These are phyloP conservation scores for Myotis daubentonii DNA, from an alignment of 2,797 vertebrate genomes.

Conservation along the genomic window DNA sequence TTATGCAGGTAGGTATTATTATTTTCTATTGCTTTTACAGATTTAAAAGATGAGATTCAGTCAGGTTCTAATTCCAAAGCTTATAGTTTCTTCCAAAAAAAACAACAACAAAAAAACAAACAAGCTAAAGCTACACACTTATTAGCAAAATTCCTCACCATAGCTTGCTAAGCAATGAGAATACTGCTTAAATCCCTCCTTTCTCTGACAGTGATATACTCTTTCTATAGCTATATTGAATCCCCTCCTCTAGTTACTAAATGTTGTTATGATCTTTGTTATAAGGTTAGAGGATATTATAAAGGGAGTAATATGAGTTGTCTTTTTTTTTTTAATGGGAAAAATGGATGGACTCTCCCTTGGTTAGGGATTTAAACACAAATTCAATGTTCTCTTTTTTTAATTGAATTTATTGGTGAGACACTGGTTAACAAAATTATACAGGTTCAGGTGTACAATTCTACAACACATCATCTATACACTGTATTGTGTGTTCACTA, in stretches of 20 bases:
- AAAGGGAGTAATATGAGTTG: neutral
- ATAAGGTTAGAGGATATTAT: neutral
- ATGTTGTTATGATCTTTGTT: too few species aligned
- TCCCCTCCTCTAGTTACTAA: neutral
- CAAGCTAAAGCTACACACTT: neutral
- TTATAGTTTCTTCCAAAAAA: neutral
- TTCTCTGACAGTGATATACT: neutral
- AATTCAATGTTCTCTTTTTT: constrained; percentile 25
- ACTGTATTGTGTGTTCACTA: too few species aligned
- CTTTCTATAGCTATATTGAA: neutral
- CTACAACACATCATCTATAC: too few species aligned
- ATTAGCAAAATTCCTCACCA: constrained; percentile 2
- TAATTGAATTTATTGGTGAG: too few species aligned
- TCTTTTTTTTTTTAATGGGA: neutral
- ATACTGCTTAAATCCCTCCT: neutral
- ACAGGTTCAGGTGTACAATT: too few species aligned
- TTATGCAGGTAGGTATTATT: neutral
- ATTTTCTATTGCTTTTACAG: neutral
- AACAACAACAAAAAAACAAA: too few species aligned
- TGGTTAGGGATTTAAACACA: constrained; percentile 6
- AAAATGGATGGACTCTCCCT: neutral
- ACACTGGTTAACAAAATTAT: too few species aligned
- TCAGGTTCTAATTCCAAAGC: neutral
- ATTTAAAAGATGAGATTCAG: neutral
- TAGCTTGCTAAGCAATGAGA: neutral